Percentiles rank a stretch among this genome's conserved stretches.
Conservation (phyloP, 2,113 vertebrate species). For the Delphinus delphis region DNA sequence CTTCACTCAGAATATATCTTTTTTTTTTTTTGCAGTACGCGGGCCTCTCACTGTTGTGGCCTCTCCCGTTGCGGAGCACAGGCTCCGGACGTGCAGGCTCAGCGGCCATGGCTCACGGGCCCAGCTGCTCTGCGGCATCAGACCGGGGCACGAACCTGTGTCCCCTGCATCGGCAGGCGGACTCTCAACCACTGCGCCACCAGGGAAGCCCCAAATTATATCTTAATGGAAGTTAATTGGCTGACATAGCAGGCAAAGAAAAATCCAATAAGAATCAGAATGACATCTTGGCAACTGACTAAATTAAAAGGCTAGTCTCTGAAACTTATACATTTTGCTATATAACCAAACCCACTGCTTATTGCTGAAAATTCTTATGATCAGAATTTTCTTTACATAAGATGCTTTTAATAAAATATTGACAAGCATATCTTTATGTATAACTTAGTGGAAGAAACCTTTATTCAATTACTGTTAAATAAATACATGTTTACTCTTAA, state of each 20-base stretch:
- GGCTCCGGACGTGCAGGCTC: too few relatives aligned
- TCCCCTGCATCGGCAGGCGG: too few relatives aligned
- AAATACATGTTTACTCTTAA: not conserved
- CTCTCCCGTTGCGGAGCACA: too few relatives aligned
- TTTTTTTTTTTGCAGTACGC: too few relatives aligned
- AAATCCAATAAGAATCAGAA: conserved; percentile 63
- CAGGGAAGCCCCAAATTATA: not conserved
- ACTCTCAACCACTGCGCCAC: too few relatives aligned
- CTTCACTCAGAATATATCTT: not conserved
- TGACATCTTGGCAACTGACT: conserved; percentile 54
- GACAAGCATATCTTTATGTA: not conserved
- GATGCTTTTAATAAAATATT: conserved; percentile 11
- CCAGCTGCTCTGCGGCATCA: too few relatives aligned
- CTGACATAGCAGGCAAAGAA: conserved; percentile 37
- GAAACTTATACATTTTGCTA: conserved; percentile 31
- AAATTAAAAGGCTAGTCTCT: conserved; percentile 41
- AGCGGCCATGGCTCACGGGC: too few relatives aligned
- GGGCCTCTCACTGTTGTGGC: too few relatives aligned
- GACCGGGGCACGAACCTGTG: too few relatives aligned
- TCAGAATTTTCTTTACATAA: conserved; percentile 21
- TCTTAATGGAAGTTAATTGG: not conserved
- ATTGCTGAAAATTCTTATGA: conserved; percentile 30
- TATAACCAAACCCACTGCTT: not conserved
- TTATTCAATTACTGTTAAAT: not conserved
- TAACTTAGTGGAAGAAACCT: not conserved